Evolutionary conservation across 2,888 invertebrate genomes (phyloP).

Genomic region (Cheilosia pagana): DNA sequence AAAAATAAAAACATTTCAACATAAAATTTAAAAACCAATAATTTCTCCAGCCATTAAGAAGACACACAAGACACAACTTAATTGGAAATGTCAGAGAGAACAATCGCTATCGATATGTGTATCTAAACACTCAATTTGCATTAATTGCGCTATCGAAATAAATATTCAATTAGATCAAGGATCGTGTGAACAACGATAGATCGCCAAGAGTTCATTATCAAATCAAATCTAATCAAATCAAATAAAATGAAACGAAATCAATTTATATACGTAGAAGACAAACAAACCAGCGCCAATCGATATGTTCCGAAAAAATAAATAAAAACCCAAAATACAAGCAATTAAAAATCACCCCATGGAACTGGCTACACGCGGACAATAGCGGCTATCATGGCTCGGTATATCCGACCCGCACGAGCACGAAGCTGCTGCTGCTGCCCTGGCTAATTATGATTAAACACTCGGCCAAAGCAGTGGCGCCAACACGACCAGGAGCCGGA

Average conservation of each 20-base stretch:
- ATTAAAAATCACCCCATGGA: slow-evolving; percentile 24
- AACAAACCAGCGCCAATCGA: slow-evolving; percentile 10
- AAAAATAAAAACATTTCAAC: slow-evolving; percentile 34
- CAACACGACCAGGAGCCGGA: slow-evolving; percentile 45
- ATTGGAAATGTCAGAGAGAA: slow-evolving; percentile 68
- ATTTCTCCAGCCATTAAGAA: slow-evolving; percentile 41
- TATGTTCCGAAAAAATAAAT: slow-evolving; percentile 27
- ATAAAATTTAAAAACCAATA: slow-evolving; percentile 47
- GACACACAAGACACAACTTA: slow-evolving; percentile 46
- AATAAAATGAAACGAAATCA: slow-evolving; percentile 8
- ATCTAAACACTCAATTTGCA: slow-evolving; percentile 60
- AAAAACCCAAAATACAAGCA: slow-evolving; percentile 22
- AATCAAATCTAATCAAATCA: slow-evolving; percentile 44
- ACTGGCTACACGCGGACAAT: not conserved
- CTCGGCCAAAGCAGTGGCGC: slow-evolving; percentile 51
- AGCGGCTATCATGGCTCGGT: not conserved
- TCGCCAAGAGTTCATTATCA: slow-evolving; percentile 32
- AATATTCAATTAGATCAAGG: slow-evolving; percentile 70
- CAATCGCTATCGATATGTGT: slow-evolving; percentile 32
- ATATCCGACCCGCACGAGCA: slow-evolving; percentile 1
- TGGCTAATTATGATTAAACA: slow-evolving; percentile 56
- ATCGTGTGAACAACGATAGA: slow-evolving; percentile 43
- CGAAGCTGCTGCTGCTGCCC: slow-evolving; percentile 6
- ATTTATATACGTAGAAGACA: slow-evolving; percentile 2
- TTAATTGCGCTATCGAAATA: slow-evolving; percentile 50